Conservation (phyloP, 2,113 vertebrate genomes). For the Chinchilla lanigera region DNA sequence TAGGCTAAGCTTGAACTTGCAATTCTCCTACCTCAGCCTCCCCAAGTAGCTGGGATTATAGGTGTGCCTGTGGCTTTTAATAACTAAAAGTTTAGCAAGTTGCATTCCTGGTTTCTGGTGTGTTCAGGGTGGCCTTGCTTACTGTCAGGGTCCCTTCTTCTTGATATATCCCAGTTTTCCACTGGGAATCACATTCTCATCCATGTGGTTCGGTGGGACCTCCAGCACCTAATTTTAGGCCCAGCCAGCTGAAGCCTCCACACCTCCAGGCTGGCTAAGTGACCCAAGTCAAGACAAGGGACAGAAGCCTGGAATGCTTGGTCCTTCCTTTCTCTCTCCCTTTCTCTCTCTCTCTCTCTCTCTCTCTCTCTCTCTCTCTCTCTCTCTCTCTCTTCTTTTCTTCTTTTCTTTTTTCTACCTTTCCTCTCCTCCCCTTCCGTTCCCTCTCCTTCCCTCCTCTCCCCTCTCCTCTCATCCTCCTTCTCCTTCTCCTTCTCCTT, state of each 20-base stretch:
- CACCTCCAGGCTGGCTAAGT: background rate
- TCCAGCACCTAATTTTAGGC: background rate
- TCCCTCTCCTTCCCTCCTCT: too few species aligned
- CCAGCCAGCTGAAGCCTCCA: background rate
- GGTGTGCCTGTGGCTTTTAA: background rate
- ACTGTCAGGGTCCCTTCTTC: background rate
- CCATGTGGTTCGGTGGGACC: background rate
- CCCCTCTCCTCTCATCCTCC: too few species aligned
- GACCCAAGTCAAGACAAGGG: background rate
- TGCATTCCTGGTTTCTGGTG: background rate
- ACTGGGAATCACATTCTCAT: background rate
- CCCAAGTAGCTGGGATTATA: background rate
- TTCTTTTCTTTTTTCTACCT: too few species aligned
- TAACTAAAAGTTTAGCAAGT: background rate
- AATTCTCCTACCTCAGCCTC: background rate
- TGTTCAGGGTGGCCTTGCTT: background rate
- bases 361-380: too few species aligned
- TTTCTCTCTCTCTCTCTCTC: fast-evolving
- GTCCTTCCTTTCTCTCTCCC: too few species aligned
- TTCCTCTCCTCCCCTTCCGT: fast-evolving
- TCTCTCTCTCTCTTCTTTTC: fast-evolving
- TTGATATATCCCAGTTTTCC: fast-evolving
- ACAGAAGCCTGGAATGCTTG: background rate
- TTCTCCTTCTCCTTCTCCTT: too few species aligned
- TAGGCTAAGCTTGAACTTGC: background rate